Evolutionary conservation across 53 echinoderm and acorn worm species (phyloP).

Genomic region (Actinopyga echinites): DNA sequence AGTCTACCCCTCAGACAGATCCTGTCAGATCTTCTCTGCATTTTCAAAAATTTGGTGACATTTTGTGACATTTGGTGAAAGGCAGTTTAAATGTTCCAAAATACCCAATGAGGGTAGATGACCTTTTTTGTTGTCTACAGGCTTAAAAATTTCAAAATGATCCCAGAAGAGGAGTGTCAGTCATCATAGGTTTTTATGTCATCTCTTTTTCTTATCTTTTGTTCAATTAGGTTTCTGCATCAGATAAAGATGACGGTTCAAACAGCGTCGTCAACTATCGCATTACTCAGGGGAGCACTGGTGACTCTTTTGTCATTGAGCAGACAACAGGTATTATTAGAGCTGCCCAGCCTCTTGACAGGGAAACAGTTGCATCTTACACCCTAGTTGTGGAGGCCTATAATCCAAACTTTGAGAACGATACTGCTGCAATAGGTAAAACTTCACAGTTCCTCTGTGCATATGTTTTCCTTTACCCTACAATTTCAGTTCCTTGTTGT

Average conservation of each 20-base stretch:
- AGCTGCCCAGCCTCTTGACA: slow-evolving; percentile 70
- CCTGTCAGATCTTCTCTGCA: too few species aligned
- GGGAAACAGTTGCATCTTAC: slow-evolving; percentile 73
- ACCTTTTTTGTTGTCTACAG: too few species aligned
- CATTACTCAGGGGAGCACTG: slow-evolving; percentile 71
- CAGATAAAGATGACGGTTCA: slow-evolving; percentile 65
- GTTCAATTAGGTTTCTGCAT: slow-evolving; percentile 61
- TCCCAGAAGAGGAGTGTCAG: too few species aligned
- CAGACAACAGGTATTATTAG: slow-evolving; percentile 50
- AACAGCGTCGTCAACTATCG: slow-evolving; percentile 74
- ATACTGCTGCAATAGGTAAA: slow-evolving; percentile 15
- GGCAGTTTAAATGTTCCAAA: too few species aligned
- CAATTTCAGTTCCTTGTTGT: background rate
- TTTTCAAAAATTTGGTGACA: too few species aligned
- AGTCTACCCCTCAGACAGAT: too few species aligned
- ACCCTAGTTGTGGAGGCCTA: slow-evolving; percentile 80
- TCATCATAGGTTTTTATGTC: background rate
- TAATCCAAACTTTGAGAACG: slow-evolving; percentile 46
- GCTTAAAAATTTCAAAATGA: too few species aligned
- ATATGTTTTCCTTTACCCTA: background rate
- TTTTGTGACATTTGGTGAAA: too few species aligned
- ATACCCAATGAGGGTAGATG: too few species aligned
- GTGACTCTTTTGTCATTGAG: slow-evolving; percentile 69
- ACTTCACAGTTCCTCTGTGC: too few species aligned
- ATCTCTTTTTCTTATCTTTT: too few species aligned